phyloP scores from a whole-genome alignment of 2,113 vertebrate species.

The Arvicanthis niloticus region DNA sequence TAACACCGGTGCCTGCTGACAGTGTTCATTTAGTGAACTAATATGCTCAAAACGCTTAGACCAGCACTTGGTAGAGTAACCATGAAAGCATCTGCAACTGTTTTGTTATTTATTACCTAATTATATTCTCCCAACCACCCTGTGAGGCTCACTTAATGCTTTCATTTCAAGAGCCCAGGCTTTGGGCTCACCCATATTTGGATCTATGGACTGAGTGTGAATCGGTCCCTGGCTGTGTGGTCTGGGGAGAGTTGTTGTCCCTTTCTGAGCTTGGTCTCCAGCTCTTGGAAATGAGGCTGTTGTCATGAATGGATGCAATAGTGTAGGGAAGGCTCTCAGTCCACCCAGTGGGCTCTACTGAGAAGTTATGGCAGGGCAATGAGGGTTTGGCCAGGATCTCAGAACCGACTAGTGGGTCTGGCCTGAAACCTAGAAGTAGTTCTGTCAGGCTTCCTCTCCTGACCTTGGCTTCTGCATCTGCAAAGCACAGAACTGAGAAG shows the following conservation, averaged over 20 bases:
- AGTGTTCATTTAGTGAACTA: neutral
- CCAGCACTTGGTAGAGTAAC: neutral
- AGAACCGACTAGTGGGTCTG: neutral
- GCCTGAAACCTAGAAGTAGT: neutral
- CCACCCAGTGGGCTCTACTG: neutral
- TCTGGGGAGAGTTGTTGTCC: neutral
- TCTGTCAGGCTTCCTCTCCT: neutral
- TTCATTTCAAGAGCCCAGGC: neutral
- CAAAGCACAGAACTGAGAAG: rapidly evolving
- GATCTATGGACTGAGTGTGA: neutral
- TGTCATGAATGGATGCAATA: neutral
- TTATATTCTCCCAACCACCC: neutral
- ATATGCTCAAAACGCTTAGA: neutral
- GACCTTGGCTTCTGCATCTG: neutral
- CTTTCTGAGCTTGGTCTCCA: neutral
- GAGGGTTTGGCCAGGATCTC: neutral
- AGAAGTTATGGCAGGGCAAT: neutral
- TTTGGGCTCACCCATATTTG: neutral
- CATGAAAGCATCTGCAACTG: neutral
- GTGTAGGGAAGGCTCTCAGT: neutral
- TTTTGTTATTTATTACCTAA: neutral
- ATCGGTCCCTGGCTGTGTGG: neutral
- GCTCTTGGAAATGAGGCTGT: neutral
- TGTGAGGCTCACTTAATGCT: neutral
- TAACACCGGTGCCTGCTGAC: neutral